Base-by-base conservation (phyloP, 92 coral and sea anemone species). In the Parazoanthus darwini region DNA sequence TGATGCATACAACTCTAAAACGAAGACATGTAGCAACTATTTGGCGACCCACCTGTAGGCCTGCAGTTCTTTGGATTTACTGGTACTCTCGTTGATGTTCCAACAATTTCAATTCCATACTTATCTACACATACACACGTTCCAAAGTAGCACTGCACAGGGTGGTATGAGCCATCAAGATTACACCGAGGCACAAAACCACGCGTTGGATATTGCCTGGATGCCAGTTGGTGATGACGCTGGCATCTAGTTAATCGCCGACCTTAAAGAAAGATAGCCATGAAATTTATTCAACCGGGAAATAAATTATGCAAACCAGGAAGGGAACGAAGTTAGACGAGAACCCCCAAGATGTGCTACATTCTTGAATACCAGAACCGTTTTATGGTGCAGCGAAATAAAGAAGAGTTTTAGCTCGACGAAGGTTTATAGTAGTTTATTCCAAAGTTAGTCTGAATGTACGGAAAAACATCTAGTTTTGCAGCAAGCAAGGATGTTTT, bases 71-170 rank as follows among this genome's bases (percentile, higher is more conserved):
- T 88, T 23, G 98, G 98, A 79, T 33, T 42, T 22, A 80, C 81
- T 26, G 93, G 96, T n/a, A 91, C 92, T 39, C 42, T 85, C 36
- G 85, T 91, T 9, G 91, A 66, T 36, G 99, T 88, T 63, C 95
- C 93, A 86, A 78, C 86, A 70, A 95, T 84, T 79, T 92, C 98
- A 71, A 86, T 88, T 33, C 99, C 99, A 68, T 89, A 92, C 70
- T 90, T 91, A 84, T 97, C 98, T 35, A 92, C 98, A 88, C 99
- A 97, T 91, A 92, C 92, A 85, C 99, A 97, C 35, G 80, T 78
- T 43, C 97, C 93, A 42, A 83, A 84, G 79, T 88, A 92, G 79
- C 99, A 97, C 82, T 97, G 99, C 63, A 97, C 90, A 36, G 98
- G 99, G 89, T 93, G 43, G 89, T 94, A 97, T n/a, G 91, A 83